Evolutionary conservation across 2,888 invertebrate species (phyloP), one percentile per base, ranked within the genome.

Genomic region (Rotaria macrura): DNA sequence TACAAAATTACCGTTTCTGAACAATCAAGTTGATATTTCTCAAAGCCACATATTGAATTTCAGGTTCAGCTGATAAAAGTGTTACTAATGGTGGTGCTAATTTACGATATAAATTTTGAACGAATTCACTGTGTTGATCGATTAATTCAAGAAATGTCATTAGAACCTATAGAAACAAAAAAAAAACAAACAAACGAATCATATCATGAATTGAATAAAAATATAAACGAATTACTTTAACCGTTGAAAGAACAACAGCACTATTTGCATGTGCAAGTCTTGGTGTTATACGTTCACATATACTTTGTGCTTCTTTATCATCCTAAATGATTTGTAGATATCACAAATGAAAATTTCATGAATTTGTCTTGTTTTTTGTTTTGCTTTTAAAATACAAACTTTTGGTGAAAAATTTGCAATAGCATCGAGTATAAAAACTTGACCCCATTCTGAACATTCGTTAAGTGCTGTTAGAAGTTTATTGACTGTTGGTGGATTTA

Each of bases 131-230:
- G 90, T 96, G 96, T 4, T 94, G 94, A 7, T 96, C 94, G 87
- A 99, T 93, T 94, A 98, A 96, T 92, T 99, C 98, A 94, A 99
- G 95, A 88, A 98, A 93, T 91, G 98, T 98, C 96, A 99, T 98
- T 83, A 99, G 92, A 87, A 95, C 92, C 65, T 65, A 17, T 17
- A 12, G 89, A 90, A 14, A 47, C 47, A 47, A 47, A 9, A 47
- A 4, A 47, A 12, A 47, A 47, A 14, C 85, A 17, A 85, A 57
- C 38, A 83, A 40, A 40, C 43, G 23, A 65, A 74, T 10, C 10
- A 55, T 17, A 87, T 29, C 34, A 40, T n/a, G 6, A 52, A 83
- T 86, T 6, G 0, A 17, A 25, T 83, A 65, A 29, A 20, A 29
- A 20, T 34, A 43, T 3, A 84, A 52, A 34, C 29, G 14, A 34